Percentiles rank a stretch among this genome's conserved stretches.
Conservation (phyloP, 2,888 invertebrate genomes). For the Coelogynopora nodosa region DNA sequence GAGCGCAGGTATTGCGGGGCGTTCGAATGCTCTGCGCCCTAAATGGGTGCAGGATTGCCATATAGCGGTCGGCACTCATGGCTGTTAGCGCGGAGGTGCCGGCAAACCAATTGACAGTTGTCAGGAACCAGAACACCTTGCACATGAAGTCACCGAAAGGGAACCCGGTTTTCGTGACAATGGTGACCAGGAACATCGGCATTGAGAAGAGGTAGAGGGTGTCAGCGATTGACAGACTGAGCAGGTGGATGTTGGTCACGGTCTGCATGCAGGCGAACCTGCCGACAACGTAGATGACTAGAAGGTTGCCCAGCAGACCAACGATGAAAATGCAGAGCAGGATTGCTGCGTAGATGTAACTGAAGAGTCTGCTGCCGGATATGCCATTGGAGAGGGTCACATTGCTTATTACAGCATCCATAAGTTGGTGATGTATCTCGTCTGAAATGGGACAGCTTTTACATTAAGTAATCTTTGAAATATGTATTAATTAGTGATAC, state of each 20-base stretch:
- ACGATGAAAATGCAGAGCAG: neutral
- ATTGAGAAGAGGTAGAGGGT: conserved; percentile 39
- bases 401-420: no score
- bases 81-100: conserved; percentile 42
- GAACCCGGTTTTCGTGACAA: neutral
- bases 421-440: no score
- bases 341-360: neutral
- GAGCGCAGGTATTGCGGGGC: neutral
- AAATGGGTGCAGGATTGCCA: conserved; percentile 33
- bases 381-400: no score
- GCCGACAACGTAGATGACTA: conserved; percentile 36
- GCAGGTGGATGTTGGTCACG: conserved; percentile 46
- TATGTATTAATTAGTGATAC: no score
- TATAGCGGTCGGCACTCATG: conserved; percentile 43
- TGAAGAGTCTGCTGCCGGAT: no score
- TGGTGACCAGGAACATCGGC: conserved; percentile 38
- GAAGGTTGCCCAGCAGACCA: conserved; percentile 32
- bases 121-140: conserved; percentile 34
- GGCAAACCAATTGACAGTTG: conserved; percentile 45
- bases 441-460: no score
- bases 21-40: conserved; percentile 26
- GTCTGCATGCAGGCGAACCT: conserved; percentile 44
- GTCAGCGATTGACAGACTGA: conserved; percentile 43
- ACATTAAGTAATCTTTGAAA: no score
- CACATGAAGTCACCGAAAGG: conserved; percentile 43